A percentile compares a stretch with the other conserved stretches of the same genome.
phyloP scores from a whole-genome alignment of 2,888 invertebrate genomes.

The Masnerella sp. region DNA sequence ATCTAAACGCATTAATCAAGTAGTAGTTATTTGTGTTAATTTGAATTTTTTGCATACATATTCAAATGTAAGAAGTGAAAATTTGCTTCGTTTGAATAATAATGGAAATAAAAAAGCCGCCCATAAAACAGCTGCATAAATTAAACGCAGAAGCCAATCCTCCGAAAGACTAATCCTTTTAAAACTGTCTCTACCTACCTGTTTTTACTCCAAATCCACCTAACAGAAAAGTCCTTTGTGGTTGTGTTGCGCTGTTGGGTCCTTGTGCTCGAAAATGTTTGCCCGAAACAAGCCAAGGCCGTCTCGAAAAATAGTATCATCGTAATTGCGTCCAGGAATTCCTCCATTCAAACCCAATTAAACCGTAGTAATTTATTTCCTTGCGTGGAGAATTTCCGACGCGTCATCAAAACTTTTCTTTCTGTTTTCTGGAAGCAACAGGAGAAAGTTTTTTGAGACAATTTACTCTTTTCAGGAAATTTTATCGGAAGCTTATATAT shows the following conservation, averaged over 20 bases:
- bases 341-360: constrained; percentile 44
- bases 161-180: constrained; percentile 49
- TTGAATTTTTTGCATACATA: too few relatives aligned
- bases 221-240: constrained; percentile 48
- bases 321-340: constrained; percentile 43
- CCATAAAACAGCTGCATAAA: constrained; percentile 48
- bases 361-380: constrained; percentile 47
- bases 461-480: too few relatives aligned
- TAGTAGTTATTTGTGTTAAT: too few relatives aligned
- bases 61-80: too few relatives aligned
- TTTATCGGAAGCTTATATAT: too few relatives aligned
- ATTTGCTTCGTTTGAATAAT: too few relatives aligned
- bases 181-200: constrained; percentile 52
- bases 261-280: constrained; percentile 16
- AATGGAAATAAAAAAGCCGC: constrained; percentile 2
- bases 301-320: constrained; percentile 45
- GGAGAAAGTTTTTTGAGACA: too few relatives aligned
- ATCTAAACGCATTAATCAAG: too few relatives aligned
- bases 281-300: constrained; percentile 39
- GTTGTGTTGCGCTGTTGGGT: constrained; percentile 35
- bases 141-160: constrained; percentile 32
- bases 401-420: constrained; percentile 24
- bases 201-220: constrained; percentile 53
- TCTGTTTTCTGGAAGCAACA: constrained; percentile 25
- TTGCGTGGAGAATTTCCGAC: constrained; percentile 40